These are phyloP conservation scores for Gadopsis marmoratus DNA, from an alignment of 2,797 vertebrate genomes.

Conservation along the genomic window DNA sequence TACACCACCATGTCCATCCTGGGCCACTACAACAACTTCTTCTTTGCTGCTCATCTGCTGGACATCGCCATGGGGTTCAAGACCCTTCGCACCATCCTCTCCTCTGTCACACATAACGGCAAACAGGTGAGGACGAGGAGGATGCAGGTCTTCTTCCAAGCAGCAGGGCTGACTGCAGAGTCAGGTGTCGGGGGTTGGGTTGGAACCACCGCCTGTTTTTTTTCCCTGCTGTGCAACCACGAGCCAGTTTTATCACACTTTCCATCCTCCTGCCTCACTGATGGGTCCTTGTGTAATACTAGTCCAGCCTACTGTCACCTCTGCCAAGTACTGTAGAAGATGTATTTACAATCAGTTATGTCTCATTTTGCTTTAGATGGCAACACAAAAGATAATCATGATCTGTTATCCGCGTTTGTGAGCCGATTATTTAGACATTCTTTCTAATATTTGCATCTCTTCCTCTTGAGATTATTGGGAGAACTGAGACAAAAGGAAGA, in stretches of 20 bases:
- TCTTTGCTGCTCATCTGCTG: constrained; percentile 97
- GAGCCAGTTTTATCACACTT: constrained; percentile 21
- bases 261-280: constrained; percentile 1
- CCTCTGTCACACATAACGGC: constrained; percentile 99
- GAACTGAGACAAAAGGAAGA: not conserved
- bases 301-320: not conserved
- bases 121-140: constrained; percentile 90
- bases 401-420: not conserved
- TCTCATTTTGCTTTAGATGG: not conserved
- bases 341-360: not conserved
- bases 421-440: not conserved
- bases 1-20: constrained; percentile 99
- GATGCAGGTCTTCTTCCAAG: constrained; percentile 14
- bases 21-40: constrained; percentile 99
- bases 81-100: constrained; percentile 96
- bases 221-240: not conserved
- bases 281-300: constrained; percentile 20
- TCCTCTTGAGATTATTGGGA: not conserved
- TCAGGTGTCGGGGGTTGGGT: not conserved
- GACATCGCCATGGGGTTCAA: constrained; percentile 99
- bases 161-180: constrained; percentile 71
- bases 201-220: not conserved
- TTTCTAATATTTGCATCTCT: not conserved
- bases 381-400: not conserved
- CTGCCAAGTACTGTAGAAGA: not conserved